Evolutionary conservation across 2,113 vertebrate species (phyloP), one percentile per base, ranked within the genome.

Genomic region (Symphodus melops): DNA sequence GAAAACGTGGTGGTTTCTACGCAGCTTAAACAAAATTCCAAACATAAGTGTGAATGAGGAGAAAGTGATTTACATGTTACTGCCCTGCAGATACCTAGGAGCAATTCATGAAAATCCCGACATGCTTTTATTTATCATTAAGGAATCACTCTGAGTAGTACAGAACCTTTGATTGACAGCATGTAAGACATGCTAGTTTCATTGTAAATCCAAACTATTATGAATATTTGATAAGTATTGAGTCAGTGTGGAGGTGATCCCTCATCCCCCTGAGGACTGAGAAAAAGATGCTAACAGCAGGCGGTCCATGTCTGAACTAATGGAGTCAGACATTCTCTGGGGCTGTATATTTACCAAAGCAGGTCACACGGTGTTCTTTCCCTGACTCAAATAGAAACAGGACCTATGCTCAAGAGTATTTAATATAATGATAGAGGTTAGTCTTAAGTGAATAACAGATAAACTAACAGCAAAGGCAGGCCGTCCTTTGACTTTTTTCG

Each of bases 141-240:
- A 53, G 58, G 54, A 62, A 1, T 11, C 9, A 49, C 20, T 52
- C 16, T 13, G 44, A 51, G 17, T 1, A 65, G 44, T 48, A 52
- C 62, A 21, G 20, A 28, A 11, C 20, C 36, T 79, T 44, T 68
- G 48, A 66, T 21, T 68, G 59, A 82, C 61, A 9, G 23, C 19
- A 10, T 48, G 55, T 42, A 19, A 42, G 36, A 63, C 56, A 51
- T 51, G 57, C 61, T 74, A 23, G 42, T 60, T 59, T 77, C 36
- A 72, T 68, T 68, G 56, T 9, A 54, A 39, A 53, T 63, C 68
- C 44, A 37, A 36, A 46, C 23, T 57, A 39, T 63, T 25, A 44
- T 87, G 75, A 84, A 86, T 87, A 67, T 79, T 75, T 79, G 28
- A 87, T 69, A 33, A 69, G 46, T 63, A 66, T 46, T 65, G 58